These are phyloP conservation scores for Orcinus orca DNA, from an alignment of 2,113 vertebrate genomes.

Conservation along the genomic window DNA sequence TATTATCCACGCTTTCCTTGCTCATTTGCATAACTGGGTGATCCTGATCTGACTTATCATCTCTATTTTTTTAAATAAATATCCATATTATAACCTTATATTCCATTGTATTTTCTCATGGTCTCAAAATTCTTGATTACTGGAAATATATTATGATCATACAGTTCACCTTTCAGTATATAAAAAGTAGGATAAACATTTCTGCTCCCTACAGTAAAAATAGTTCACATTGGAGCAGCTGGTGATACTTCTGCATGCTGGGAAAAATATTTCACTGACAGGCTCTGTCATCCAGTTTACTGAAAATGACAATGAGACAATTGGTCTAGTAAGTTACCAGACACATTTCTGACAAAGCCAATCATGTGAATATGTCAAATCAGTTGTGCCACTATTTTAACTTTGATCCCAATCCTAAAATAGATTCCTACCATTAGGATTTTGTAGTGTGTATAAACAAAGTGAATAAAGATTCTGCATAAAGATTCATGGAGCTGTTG, in stretches of 20 bases:
- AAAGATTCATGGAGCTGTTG: background rate
- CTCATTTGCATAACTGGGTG: background rate
- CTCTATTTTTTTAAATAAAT: background rate
- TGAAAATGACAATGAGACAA: background rate
- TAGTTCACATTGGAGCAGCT: background rate
- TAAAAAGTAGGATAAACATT: background rate
- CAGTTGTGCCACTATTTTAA: background rate
- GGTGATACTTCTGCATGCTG: background rate
- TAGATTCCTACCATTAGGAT: background rate
- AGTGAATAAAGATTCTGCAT: background rate
- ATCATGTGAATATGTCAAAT: background rate
- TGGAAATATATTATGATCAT: background rate
- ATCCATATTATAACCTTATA: background rate
- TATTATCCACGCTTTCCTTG: background rate
- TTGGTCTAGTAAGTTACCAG: background rate
- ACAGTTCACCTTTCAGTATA: background rate
- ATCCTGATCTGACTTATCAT: background rate
- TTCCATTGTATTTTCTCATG: background rate
- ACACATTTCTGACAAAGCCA: background rate
- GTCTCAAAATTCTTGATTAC: background rate
- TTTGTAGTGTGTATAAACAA: background rate
- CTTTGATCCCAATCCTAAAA: background rate
- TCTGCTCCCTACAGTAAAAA: background rate
- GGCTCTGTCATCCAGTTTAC: conserved; percentile 14
- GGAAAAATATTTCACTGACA: background rate